These are phyloP conservation scores for Furnarius figulus DNA, from an alignment of 2,113 vertebrate genomes.

Conservation along the genomic window DNA sequence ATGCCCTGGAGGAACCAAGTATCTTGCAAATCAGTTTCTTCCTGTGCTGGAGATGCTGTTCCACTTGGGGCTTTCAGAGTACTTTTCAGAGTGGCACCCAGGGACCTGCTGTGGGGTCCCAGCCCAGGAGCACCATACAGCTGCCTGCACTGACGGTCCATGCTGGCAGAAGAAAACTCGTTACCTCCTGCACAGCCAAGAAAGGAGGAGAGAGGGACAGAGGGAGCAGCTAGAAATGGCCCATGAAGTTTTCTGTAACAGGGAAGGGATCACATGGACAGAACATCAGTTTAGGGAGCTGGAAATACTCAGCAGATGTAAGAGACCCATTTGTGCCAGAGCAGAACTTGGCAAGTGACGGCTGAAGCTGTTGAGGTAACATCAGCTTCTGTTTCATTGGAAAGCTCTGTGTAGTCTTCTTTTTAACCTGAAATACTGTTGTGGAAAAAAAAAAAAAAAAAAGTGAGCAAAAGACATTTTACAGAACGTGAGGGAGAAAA, in stretches of 20 bases:
- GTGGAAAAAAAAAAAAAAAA: background rate
- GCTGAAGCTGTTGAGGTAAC: conserved; percentile 20
- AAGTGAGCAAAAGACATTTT: background rate
- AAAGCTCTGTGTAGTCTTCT: background rate
- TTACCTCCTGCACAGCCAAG: background rate
- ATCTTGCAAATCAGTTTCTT: background rate
- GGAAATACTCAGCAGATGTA: conserved; percentile 40
- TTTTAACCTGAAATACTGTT: background rate
- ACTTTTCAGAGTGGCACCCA: background rate
- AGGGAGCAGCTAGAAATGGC: background rate
- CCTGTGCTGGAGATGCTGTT: background rate
- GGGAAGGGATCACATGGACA: background rate
- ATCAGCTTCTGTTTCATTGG: background rate
- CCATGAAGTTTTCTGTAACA: background rate
- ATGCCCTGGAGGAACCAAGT: background rate
- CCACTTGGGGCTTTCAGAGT: background rate
- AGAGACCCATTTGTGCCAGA: conserved; percentile 12
- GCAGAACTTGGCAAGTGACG: conserved; percentile 11
- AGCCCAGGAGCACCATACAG: background rate
- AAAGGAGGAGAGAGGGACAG: background rate
- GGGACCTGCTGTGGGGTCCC: background rate
- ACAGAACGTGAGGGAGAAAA: background rate
- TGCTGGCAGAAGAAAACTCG: background rate
- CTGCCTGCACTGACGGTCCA: background rate
- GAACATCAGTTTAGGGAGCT: background rate